These are phyloP conservation scores for Apamea crenata DNA, from an alignment of 2,888 invertebrate species.

Conservation along the genomic window DNA sequence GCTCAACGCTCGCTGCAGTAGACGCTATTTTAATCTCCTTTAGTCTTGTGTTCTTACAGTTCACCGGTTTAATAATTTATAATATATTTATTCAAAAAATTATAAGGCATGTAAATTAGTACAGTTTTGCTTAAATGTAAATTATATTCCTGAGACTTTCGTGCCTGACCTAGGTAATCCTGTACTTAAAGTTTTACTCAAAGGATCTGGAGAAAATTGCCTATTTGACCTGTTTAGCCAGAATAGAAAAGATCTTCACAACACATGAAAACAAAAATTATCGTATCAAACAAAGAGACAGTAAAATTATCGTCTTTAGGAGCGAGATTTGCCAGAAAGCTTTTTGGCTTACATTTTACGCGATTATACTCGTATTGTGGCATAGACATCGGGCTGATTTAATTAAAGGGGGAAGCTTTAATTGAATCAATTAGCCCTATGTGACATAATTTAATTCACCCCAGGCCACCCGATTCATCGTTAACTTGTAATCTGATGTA, in stretches of 20 bases:
- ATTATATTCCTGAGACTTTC: too few species aligned
- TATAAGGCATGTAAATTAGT: too few species aligned
- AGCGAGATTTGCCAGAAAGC: not conserved
- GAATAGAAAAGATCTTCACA: not conserved
- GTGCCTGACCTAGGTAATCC: too few species aligned
- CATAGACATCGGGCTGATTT: not conserved
- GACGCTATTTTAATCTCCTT: conserved; percentile 27
- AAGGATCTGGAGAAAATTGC: not conserved
- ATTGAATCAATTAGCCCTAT: not conserved
- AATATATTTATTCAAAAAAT: too few species aligned
- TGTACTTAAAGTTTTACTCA: too few species aligned
- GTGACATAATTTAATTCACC: not conserved
- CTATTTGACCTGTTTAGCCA: conserved; percentile 1
- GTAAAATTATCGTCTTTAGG: not conserved
- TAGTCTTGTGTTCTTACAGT: conserved; percentile 8
- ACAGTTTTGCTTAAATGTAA: too few species aligned
- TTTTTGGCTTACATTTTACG: not conserved
- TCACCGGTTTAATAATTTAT: too few species aligned
- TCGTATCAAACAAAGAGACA: not conserved
- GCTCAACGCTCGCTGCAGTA: not conserved
- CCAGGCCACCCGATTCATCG: not conserved
- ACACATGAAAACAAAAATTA: not conserved
- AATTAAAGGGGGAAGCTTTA: not conserved
- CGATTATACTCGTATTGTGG: not conserved
- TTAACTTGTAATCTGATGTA: not conserved